These are phyloP conservation scores for Ceramica pisi DNA, from an alignment of 2,888 invertebrate species.

Conservation along the genomic window DNA sequence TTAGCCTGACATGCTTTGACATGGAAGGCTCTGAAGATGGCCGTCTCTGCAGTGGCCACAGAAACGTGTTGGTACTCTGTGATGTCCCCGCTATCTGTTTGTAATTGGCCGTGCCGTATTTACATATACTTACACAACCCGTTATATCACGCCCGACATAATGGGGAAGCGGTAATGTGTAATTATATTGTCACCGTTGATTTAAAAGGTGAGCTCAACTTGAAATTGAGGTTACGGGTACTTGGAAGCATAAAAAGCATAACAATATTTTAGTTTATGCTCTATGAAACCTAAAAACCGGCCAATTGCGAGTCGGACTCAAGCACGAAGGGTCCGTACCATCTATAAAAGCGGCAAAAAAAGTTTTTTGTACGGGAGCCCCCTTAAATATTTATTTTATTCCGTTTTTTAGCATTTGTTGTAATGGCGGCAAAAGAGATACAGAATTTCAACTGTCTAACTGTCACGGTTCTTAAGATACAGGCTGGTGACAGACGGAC, in stretches of 20 bases:
- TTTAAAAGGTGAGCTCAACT: conserved; percentile 4
- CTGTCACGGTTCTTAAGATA: too few relatives aligned
- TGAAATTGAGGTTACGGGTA: background rate
- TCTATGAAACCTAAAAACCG: background rate
- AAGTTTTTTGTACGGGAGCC: too few relatives aligned
- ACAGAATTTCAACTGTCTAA: too few relatives aligned
- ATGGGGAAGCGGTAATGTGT: conserved; percentile 27
- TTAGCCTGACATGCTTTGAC: too few relatives aligned
- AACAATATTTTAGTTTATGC: background rate
- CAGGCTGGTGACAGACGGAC: too few relatives aligned
- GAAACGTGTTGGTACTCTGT: background rate
- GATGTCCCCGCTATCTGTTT: conserved; percentile 56
- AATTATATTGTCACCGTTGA: conserved; percentile 4
- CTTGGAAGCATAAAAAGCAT: background rate
- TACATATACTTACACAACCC: conserved; percentile 36
- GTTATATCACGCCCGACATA: conserved; percentile 14
- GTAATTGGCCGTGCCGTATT: conserved; percentile 55
- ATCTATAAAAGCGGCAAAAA: too few relatives aligned
- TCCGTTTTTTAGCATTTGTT: too few relatives aligned
- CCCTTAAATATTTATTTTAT: too few relatives aligned
- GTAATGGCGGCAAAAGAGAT: too few relatives aligned
- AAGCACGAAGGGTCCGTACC: too few relatives aligned
- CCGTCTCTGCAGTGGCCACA: too few relatives aligned
- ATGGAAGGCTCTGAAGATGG: background rate
- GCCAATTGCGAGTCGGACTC: too few relatives aligned